Conservation (phyloP, 2,113 vertebrate species). For the Turdus rufiventris region DNA sequence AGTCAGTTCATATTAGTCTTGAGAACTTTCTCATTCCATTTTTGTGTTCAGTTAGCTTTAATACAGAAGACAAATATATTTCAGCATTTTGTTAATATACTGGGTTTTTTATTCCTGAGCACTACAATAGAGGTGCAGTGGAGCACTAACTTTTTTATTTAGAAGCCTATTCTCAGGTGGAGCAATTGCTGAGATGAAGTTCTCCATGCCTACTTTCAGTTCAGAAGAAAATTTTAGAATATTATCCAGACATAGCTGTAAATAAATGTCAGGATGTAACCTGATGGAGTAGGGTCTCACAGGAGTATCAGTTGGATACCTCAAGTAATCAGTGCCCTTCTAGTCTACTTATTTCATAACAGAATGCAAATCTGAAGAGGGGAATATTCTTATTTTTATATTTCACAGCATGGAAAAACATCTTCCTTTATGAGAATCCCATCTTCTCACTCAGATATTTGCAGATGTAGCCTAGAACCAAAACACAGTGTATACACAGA, state of each 20-base stretch:
- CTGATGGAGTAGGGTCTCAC: background rate
- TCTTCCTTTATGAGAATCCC: background rate
- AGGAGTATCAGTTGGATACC: rapidly evolving
- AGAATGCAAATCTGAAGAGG: background rate
- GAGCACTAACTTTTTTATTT: background rate
- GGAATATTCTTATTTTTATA: background rate
- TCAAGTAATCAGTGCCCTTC: background rate
- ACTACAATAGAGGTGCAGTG: background rate
- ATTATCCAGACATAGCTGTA: background rate
- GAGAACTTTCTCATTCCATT: background rate
- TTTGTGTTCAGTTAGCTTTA: background rate
- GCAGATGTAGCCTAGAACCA: background rate
- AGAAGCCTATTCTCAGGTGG: background rate
- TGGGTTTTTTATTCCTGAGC: background rate
- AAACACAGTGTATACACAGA: background rate
- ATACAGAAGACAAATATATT: background rate
- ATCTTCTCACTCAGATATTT: background rate
- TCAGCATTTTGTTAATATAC: background rate
- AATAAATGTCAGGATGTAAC: background rate
- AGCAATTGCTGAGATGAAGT: background rate
- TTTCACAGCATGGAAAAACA: background rate
- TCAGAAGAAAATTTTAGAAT: background rate
- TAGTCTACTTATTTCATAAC: background rate
- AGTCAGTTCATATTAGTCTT: background rate
- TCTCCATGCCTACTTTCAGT: background rate